Base-by-base conservation (phyloP, 1,140 invertebrate genomes). In the Pachyrhynchus sulphureomaculatus region DNA sequence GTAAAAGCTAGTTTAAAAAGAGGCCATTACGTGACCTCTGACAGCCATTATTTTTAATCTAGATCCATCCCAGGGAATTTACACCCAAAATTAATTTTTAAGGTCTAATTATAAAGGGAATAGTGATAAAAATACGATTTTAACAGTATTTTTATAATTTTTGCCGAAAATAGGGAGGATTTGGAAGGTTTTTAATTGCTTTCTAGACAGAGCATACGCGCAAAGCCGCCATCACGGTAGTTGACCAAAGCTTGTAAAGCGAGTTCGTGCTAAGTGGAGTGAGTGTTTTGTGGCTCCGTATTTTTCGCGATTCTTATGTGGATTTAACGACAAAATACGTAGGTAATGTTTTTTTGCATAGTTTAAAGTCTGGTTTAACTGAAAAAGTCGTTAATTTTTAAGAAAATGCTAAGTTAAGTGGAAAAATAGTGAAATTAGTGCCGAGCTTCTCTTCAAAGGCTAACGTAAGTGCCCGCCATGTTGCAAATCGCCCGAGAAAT, bases 211-310 rank as follows among this genome's bases (percentile, higher is more conserved):
- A 56, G 61, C 41, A 26, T 44, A 60, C 49, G 44, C 33, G 21
- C 41, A 32, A 42, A 69, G 66, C 75, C 62, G 75, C 75, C 75
- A 76, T 76, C 73, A 75, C 72, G 70, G 68, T 65, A 69, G 67
- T 72, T 65, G 67, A 68, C 64, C 70, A 68, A 70, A 72, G 75
- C 72, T 74, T 75, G 70, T 71, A 66, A 70, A 75, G 70, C 71
- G 69, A 70, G 70, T 70, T 67, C 65, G 73, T 73, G 67, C 67
- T 70, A 70, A 73, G 75, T 76, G 73, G 63, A 69, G 71, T 75
- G 75, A 65, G 70, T 74, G 73, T 71, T 68, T 73, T 76, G 75
- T 75, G 69, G 67, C 72, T 76, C 73, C 71, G 68, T 72, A 73
- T 75, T 75, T 75, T 74, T 70, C 68, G 57, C 65, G 57, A 68